These are phyloP conservation scores for Dasysyrphus albostriatus DNA, from an alignment of 2,888 invertebrate genomes.

Conservation along the genomic window DNA sequence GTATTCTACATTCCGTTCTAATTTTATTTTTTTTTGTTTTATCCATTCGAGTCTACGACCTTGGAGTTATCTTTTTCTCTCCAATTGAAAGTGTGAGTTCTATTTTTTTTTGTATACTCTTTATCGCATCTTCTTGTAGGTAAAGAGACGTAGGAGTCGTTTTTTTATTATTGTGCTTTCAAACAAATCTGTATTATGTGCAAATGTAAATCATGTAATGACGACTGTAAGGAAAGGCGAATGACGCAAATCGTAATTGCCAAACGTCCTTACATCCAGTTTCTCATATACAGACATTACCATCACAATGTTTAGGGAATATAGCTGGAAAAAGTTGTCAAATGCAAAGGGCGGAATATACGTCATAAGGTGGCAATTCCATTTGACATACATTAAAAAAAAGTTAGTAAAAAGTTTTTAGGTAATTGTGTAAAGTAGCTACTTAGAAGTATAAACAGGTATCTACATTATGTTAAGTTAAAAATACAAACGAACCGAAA, in stretches of 20 bases:
- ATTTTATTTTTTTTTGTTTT: slow-evolving; percentile 52
- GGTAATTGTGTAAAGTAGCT: neutral
- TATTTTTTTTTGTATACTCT: slow-evolving; percentile 17
- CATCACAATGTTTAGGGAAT: slow-evolving; percentile 16
- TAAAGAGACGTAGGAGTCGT: slow-evolving; percentile 42
- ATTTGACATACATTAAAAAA: neutral
- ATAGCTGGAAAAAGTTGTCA: slow-evolving; percentile 5
- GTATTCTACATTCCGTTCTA: slow-evolving; percentile 40
- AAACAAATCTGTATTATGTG: slow-evolving; percentile 49
- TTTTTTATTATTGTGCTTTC: slow-evolving; percentile 48
- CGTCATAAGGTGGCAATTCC: neutral
- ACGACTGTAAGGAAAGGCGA: slow-evolving; percentile 11
- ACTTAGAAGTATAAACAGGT: neutral
- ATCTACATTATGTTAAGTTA: neutral
- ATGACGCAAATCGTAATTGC: slow-evolving; percentile 62
- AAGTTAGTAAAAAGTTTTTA: neutral
- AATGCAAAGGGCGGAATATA: neutral
- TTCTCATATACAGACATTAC: slow-evolving; percentile 32
- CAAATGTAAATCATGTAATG: slow-evolving; percentile 52
- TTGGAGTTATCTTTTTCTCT: slow-evolving; percentile 57
- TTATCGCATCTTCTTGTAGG: slow-evolving; percentile 30
- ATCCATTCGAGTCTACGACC: slow-evolving; percentile 69
- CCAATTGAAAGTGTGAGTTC: slow-evolving; percentile 52
- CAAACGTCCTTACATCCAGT: slow-evolving; percentile 31
- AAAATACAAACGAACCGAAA: neutral